Percentiles rank a stretch among this genome's conserved stretches.
Evolutionary conservation across 64 coral and sea anemone genomes (phyloP).

Genomic region (Montipora capricornis): DNA sequence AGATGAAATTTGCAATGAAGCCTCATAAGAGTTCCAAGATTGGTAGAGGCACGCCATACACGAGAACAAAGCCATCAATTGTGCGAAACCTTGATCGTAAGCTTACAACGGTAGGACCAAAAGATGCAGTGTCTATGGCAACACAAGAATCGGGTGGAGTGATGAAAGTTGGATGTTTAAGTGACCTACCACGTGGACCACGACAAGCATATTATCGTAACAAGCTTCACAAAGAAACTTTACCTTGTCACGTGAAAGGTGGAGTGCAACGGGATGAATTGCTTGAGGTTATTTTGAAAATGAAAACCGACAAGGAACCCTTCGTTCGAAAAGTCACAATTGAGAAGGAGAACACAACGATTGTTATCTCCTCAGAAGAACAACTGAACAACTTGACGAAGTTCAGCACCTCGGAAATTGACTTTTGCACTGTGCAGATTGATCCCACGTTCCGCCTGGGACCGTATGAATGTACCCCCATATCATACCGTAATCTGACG

Average conservation of each 20-base stretch:
- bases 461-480: too few species aligned
- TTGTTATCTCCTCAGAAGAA: slow-evolving; percentile 1
- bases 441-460: too few species aligned
- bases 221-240: neutral
- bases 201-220: slow-evolving; percentile 38
- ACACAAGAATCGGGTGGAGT: slow-evolving; percentile 25
- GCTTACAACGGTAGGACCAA: neutral
- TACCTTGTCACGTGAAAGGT: neutral
- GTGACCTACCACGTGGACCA: slow-evolving; percentile 35
- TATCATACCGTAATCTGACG: too few species aligned
- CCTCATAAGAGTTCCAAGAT: slow-evolving; percentile 22
- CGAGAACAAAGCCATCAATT: slow-evolving; percentile 30
- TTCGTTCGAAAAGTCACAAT: slow-evolving; percentile 39
- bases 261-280: slow-evolving; percentile 41
- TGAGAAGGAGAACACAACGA: slow-evolving; percentile 19
- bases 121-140: too few species aligned
- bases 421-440: too few species aligned
- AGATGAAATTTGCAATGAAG: neutral
- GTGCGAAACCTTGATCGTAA: slow-evolving; percentile 39
- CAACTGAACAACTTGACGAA: slow-evolving; percentile 6
- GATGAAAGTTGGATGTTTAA: slow-evolving; percentile 24
- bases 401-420: too few species aligned
- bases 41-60: slow-evolving; percentile 2
- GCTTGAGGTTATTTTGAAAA: neutral
- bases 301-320: slow-evolving; percentile 21